These are phyloP conservation scores for Bungarus multicinctus DNA, from an alignment of 2,113 vertebrate species.

Conservation along the genomic window DNA sequence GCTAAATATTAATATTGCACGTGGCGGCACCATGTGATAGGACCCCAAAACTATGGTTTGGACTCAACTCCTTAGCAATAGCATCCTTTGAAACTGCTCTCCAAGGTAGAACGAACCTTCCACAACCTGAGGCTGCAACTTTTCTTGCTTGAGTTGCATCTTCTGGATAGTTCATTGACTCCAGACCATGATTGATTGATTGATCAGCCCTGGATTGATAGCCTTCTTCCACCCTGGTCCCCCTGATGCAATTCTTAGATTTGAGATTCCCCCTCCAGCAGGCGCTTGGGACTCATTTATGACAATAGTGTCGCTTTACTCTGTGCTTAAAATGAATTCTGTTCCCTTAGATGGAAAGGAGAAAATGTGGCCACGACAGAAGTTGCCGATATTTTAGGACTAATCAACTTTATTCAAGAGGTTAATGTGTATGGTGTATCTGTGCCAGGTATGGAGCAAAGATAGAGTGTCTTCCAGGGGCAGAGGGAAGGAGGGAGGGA, in stretches of 20 bases:
- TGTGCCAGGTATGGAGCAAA: slow-evolving; percentile 81
- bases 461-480: neutral
- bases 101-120: neutral
- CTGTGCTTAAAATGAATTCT: neutral
- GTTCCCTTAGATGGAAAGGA: slow-evolving; percentile 82
- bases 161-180: neutral
- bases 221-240: neutral
- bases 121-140: neutral
- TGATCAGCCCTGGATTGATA: neutral
- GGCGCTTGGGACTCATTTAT: neutral
- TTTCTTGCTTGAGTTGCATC: neutral
- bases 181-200: neutral
- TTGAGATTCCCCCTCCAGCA: neutral
- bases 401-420: slow-evolving; percentile 71
- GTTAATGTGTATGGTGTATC: slow-evolving; percentile 83
- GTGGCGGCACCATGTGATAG: neutral
- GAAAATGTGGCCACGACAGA: slow-evolving; percentile 86
- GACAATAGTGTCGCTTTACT: neutral
- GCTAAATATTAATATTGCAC: neutral
- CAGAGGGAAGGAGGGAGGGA: too few species aligned
- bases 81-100: neutral
- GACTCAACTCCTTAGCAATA: neutral
- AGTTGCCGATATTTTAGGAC: slow-evolving; percentile 66
- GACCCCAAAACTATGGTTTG: neutral
- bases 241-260: neutral